Conservation (phyloP, 2,888 invertebrate genomes). For the Nemotelus nigrinus region DNA sequence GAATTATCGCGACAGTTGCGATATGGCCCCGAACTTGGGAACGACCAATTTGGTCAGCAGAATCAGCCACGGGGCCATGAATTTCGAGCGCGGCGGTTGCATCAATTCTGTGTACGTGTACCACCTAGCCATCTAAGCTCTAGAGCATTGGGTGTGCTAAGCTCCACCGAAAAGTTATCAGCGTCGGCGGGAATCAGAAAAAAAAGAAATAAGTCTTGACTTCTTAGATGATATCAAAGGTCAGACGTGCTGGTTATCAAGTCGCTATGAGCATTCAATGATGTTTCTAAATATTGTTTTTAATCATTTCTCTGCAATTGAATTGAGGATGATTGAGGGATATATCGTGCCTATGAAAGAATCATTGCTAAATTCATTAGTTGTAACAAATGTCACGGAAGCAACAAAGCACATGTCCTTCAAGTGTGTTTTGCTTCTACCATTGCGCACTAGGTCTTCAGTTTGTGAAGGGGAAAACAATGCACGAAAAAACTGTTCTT, state of each 20-base stretch:
- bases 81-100: not conserved
- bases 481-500: too few relatives aligned
- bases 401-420: conserved; percentile 19
- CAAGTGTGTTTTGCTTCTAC: not conserved
- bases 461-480: too few relatives aligned
- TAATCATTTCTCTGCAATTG: too few relatives aligned
- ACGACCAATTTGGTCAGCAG: not conserved
- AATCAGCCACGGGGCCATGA: not conserved
- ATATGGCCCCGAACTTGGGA: not conserved
- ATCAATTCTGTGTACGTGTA: conserved; percentile 24
- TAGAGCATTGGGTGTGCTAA: too few relatives aligned
- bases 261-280: not conserved
- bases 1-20: not conserved
- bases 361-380: too few relatives aligned
- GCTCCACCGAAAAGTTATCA: conserved; percentile 7
- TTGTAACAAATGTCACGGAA: not conserved
- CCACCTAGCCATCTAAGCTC: not conserved
- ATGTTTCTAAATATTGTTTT: too few relatives aligned
- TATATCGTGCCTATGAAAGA: too few relatives aligned
- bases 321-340: too few relatives aligned
- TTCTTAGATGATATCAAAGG: conserved; percentile 24
- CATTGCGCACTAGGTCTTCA: too few relatives aligned
- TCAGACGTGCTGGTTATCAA: not conserved
- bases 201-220: not conserved
- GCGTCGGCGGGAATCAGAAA: not conserved